Conservation (phyloP, 2,797 vertebrate species). For the Mormyrops attenuatus region DNA sequence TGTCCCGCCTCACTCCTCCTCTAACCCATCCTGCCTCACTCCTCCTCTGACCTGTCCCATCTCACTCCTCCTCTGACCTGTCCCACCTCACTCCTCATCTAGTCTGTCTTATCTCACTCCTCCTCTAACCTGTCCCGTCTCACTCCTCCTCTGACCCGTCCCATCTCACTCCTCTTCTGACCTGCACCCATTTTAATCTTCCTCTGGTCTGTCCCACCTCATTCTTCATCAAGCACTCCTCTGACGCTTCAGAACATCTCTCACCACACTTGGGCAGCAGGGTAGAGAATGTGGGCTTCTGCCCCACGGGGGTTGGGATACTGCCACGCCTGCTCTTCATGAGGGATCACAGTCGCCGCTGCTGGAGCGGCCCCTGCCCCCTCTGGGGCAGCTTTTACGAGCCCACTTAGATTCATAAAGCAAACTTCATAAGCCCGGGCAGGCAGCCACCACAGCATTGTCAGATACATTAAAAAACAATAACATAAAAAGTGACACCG, state of each 20-base stretch:
- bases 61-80: not conserved
- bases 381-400: constrained; percentile 25
- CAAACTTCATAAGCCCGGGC: constrained; percentile 50
- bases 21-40: no score
- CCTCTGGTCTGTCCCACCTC: not conserved
- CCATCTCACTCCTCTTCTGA: not conserved
- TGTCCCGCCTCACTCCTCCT: no score
- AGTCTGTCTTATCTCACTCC: not conserved
- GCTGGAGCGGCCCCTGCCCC: not conserved
- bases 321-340: constrained; percentile 8
- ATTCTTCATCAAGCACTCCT: not conserved
- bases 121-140: not conserved
- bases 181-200: not conserved
- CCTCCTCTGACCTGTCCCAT: no score
- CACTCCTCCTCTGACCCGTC: not conserved
- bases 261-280: constrained; percentile 19
- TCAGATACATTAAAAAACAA: constrained; percentile 57
- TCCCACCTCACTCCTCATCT: not conserved
- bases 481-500: constrained; percentile 45
- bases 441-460: constrained; percentile 50
- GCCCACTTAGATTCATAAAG: constrained; percentile 47
- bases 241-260: constrained; percentile 19
- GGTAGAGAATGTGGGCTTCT: constrained; percentile 21
- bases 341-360: not conserved
- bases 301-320: constrained; percentile 18